Conservation (phyloP, 1,140 invertebrate genomes). For the Diploscapter pachys region DNA sequence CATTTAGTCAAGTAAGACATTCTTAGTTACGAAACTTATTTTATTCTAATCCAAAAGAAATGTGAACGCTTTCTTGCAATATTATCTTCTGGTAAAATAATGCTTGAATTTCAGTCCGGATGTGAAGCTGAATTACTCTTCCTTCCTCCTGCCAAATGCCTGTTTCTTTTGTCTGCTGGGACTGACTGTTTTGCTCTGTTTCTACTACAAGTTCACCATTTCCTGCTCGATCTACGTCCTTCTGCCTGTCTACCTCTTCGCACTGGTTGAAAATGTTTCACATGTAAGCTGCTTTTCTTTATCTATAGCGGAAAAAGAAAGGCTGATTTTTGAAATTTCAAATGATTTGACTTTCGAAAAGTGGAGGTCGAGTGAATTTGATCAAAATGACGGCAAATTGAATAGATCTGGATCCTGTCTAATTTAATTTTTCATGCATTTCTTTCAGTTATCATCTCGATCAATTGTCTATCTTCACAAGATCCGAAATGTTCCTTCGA, state of each 20-base stretch:
- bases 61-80: background rate
- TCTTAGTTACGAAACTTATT: background rate
- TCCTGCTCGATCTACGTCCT: conserved; percentile 69
- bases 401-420: too few relatives aligned
- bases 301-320: too few relatives aligned
- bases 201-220: conserved; percentile 66
- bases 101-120: background rate
- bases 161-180: conserved; percentile 25
- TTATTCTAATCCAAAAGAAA: background rate
- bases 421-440: too few relatives aligned
- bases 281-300: background rate
- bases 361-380: too few relatives aligned
- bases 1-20: conserved; percentile 32
- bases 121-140: background rate
- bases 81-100: background rate
- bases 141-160: conserved; percentile 17
- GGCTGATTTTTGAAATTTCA: too few relatives aligned
- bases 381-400: too few relatives aligned
- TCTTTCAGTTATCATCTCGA: too few relatives aligned
- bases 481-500: conserved; percentile 1
- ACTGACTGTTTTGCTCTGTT: conserved; percentile 55
- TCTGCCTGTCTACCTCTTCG: conserved; percentile 67
- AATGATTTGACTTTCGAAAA: too few relatives aligned
- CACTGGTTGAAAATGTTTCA: conserved; percentile 54
- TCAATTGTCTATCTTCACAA: background rate